Conservation (phyloP, 2,797 vertebrate species). For the Scomberomorus guttatus region DNA sequence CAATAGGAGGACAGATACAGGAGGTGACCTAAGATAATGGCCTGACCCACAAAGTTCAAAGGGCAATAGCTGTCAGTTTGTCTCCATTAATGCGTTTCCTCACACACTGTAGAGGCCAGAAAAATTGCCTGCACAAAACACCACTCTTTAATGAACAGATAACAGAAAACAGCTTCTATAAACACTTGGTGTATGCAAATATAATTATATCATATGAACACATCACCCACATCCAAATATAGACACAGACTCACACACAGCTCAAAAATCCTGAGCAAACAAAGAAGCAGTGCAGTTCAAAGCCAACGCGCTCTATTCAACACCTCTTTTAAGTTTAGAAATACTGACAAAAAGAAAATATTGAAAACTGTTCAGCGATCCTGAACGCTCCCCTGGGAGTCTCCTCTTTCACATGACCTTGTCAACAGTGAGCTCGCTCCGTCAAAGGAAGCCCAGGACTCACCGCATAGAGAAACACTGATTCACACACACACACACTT, state of each 20-base stretch:
- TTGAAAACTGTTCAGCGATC: conserved; percentile 49
- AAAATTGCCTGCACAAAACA: neutral
- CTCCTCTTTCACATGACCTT: conserved; percentile 63
- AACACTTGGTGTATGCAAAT: conserved; percentile 6
- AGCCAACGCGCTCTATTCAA: conserved; percentile 20
- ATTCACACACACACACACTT: conserved; percentile 27
- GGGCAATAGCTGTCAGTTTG: neutral
- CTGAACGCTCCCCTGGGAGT: conserved; percentile 50
- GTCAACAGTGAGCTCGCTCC: conserved; percentile 45
- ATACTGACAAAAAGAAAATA: conserved; percentile 36
- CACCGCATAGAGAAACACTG: conserved; percentile 25
- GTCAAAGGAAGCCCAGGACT: conserved; percentile 50
- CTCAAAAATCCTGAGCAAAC: neutral
- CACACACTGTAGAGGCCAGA: neutral
- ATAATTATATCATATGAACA: neutral
- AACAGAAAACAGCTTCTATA: neutral
- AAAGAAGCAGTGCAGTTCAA: conserved; percentile 26
- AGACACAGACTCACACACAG: neutral
- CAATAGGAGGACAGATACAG: neutral
- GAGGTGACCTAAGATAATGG: conserved; percentile 33
- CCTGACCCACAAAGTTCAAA: conserved; percentile 45
- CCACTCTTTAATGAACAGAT: neutral
- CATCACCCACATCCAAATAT: neutral
- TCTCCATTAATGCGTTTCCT: conserved; percentile 12
- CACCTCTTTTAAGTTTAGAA: conserved; percentile 35